Percentiles rank a stretch among this genome's conserved stretches.
phyloP scores from a whole-genome alignment of 2,113 vertebrate genomes.

The Hemicordylus capensis region DNA sequence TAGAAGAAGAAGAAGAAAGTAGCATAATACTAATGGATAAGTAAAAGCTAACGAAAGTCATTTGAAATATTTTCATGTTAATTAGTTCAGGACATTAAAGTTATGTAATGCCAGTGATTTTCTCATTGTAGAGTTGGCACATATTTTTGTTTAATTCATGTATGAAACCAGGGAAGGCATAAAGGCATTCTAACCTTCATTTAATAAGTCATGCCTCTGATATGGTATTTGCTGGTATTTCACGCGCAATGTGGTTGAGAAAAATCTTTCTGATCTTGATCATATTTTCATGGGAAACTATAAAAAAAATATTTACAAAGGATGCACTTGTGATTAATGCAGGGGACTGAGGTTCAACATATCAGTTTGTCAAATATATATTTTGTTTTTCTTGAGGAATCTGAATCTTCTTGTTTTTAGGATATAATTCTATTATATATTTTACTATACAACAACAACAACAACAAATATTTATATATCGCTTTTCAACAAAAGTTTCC shows the following conservation, averaged over 20 bases:
- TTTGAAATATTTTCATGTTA: background rate
- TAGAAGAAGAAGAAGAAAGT: background rate
- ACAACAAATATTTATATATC: too few species aligned
- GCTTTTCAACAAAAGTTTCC: too few species aligned
- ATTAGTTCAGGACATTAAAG: background rate
- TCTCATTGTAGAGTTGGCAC: background rate
- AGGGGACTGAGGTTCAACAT: background rate
- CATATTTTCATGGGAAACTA: background rate
- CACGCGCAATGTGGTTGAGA: background rate
- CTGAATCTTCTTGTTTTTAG: background rate
- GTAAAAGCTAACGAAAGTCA: background rate
- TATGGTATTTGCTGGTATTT: constrained; percentile 6
- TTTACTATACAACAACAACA: background rate
- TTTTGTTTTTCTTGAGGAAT: background rate
- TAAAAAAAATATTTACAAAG: background rate
- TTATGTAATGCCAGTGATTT: background rate
- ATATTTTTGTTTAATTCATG: background rate
- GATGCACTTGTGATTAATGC: background rate
- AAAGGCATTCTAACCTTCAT: background rate
- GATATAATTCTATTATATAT: background rate
- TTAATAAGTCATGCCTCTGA: background rate
- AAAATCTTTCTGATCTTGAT: background rate
- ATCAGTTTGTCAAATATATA: background rate
- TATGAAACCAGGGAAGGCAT: background rate
- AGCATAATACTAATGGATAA: background rate